phyloP scores from a whole-genome alignment of 2,888 invertebrate genomes.

The Poecilobothrus nobilitatus region DNA sequence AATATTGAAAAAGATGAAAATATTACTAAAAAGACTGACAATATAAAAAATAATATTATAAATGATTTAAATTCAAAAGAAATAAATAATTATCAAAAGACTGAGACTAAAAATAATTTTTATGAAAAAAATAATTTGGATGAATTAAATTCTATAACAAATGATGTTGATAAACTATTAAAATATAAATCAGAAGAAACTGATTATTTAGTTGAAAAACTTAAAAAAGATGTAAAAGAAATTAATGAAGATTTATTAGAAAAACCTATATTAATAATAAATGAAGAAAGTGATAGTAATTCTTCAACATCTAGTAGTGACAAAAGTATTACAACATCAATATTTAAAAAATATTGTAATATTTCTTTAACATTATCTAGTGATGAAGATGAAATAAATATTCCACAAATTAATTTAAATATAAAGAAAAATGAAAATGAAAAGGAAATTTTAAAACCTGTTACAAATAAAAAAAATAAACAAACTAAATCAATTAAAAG shows the following conservation, averaged over 20 bases:
- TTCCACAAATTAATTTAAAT: not conserved
- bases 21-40: constrained; percentile 18
- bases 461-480: not conserved
- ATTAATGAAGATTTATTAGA: constrained; percentile 39
- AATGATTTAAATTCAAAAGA: not conserved
- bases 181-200: constrained; percentile 28
- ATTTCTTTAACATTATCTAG: not conserved
- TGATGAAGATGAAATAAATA: constrained; percentile 1
- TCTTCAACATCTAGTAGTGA: constrained; percentile 4
- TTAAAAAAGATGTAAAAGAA: constrained; percentile 36
- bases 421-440: not conserved
- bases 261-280: not conserved
- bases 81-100: not conserved
- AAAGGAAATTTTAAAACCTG: not conserved
- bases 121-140: constrained; percentile 24
- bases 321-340: constrained; percentile 5
- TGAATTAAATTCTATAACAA: constrained; percentile 37
- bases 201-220: constrained; percentile 30
- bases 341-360: not conserved
- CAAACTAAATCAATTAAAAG: not conserved
- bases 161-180: constrained; percentile 38
- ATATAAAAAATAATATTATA: not conserved
- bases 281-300: constrained; percentile 12
- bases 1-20: not conserved
- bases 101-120: not conserved